phyloP scores from a whole-genome alignment of 2,797 vertebrate genomes.

The Peromyscus nudipes region DNA sequence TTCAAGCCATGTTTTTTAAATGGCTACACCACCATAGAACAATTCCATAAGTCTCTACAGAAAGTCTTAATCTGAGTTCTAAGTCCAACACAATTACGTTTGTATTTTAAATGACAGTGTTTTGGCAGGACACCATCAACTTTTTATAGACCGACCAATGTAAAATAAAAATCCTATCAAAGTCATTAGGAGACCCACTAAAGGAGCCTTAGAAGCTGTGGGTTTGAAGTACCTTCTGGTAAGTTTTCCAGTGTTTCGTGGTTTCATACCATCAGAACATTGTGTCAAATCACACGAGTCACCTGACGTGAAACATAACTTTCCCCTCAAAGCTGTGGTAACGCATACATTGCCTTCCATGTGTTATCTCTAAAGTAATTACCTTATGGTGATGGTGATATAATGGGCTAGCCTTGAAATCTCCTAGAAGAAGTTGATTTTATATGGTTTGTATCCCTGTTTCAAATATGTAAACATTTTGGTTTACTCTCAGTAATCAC shows the following conservation, averaged over 20 bases:
- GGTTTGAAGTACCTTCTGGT: background rate
- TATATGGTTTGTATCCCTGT: background rate
- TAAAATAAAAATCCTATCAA: background rate
- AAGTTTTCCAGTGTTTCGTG: background rate
- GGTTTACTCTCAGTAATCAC: background rate
- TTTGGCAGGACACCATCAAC: background rate
- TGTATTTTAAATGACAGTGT: slow-evolving; percentile 39
- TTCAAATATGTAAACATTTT: background rate
- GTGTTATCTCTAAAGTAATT: slow-evolving; percentile 21
- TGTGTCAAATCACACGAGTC: slow-evolving; percentile 55
- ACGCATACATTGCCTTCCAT: slow-evolving; percentile 50
- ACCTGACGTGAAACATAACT: slow-evolving; percentile 46
- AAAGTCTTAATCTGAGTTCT: slow-evolving; percentile 8
- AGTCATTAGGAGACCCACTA: background rate
- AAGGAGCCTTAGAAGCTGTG: background rate
- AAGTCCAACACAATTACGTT: background rate
- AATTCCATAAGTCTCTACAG: background rate
- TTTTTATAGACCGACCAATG: slow-evolving; percentile 12
- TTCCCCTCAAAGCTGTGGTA: slow-evolving; percentile 44
- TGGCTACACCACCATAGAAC: background rate
- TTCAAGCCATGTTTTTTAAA: background rate
- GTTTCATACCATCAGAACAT: background rate
- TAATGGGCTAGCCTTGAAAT: background rate
- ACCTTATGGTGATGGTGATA: background rate
- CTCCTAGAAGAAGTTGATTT: background rate